phyloP scores from a whole-genome alignment of 2,888 invertebrate species.

The Spicauda simplicius region DNA sequence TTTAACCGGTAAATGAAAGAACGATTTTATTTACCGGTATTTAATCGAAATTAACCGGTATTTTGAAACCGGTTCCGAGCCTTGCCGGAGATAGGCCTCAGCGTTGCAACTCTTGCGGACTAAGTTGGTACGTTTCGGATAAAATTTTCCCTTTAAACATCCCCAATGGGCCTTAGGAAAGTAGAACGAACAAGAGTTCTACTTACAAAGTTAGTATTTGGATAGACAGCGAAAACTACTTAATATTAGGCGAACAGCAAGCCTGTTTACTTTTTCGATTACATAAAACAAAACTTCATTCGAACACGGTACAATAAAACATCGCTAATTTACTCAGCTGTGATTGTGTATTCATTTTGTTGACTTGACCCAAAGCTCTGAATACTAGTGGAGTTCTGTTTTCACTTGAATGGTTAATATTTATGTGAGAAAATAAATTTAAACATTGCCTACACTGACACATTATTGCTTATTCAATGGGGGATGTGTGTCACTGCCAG shows the following conservation, averaged over 20 bases:
- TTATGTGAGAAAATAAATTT: conserved; percentile 62
- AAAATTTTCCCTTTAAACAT: too few relatives aligned
- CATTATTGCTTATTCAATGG: conserved; percentile 63
- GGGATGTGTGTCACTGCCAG: conserved; percentile 76
- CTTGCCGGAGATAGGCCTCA: too few relatives aligned
- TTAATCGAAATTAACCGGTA: too few relatives aligned
- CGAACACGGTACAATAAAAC: conserved; percentile 8
- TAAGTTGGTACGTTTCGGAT: too few relatives aligned
- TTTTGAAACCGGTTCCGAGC: too few relatives aligned
- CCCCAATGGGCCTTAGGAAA: too few relatives aligned
- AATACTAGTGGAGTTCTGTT: conserved; percentile 44
- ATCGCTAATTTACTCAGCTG: conserved; percentile 38
- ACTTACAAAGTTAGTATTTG: too few relatives aligned
- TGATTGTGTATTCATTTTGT: conserved; percentile 34
- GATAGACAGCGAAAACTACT: background rate
- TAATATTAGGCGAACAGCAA: background rate
- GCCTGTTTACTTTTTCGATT: background rate
- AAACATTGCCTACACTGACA: conserved; percentile 52
- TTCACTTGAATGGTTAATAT: conserved; percentile 54
- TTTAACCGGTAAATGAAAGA: too few relatives aligned
- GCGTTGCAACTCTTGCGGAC: too few relatives aligned
- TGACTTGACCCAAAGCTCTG: conserved; percentile 50
- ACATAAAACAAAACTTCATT: conserved; percentile 2
- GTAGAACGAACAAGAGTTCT: too few relatives aligned
- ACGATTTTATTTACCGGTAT: too few relatives aligned